phyloP scores from a whole-genome alignment of 2,888 invertebrate genomes.

The Rhamphomyia laevipes region DNA sequence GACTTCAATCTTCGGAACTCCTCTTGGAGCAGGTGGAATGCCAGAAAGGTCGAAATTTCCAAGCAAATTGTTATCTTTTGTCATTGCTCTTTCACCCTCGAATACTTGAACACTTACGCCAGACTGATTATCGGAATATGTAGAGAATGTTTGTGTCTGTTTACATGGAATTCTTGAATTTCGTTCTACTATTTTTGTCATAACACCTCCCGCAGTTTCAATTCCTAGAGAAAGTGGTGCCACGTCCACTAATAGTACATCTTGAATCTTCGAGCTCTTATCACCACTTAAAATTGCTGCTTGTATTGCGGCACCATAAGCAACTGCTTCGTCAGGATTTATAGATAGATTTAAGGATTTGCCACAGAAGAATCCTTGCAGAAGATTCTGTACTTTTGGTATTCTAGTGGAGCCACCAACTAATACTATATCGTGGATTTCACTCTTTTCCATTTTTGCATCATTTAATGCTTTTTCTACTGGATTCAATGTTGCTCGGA shows the following conservation, averaged over 20 bases:
- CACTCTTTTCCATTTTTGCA: slow-evolving; percentile 59
- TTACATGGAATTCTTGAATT: slow-evolving; percentile 61
- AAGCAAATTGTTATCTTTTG: slow-evolving; percentile 83
- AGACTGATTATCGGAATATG: slow-evolving; percentile 69
- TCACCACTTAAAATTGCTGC: slow-evolving; percentile 59
- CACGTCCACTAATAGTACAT: slow-evolving; percentile 56
- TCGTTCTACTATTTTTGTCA: slow-evolving; percentile 63
- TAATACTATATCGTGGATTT: slow-evolving; percentile 65
- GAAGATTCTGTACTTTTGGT: slow-evolving; percentile 61
- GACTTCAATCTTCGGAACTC: slow-evolving; percentile 74
- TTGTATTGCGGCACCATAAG: slow-evolving; percentile 63
- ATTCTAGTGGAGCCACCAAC: slow-evolving; percentile 74
- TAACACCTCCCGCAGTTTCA: slow-evolving; percentile 70
- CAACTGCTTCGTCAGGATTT: slow-evolving; percentile 71
- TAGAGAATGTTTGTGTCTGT: slow-evolving; percentile 62
- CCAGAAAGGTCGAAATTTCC: slow-evolving; percentile 93
- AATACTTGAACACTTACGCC: slow-evolving; percentile 61
- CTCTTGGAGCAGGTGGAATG: slow-evolving; percentile 83
- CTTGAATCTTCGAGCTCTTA: slow-evolving; percentile 60
- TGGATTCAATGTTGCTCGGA: slow-evolving; percentile 56
- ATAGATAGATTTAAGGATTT: slow-evolving; percentile 61
- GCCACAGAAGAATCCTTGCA: slow-evolving; percentile 63
- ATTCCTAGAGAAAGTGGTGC: slow-evolving; percentile 58
- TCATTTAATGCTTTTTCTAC: slow-evolving; percentile 63
- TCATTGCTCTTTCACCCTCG: slow-evolving; percentile 77